Percentiles rank a stretch among this genome's conserved stretches.
Conservation (phyloP, 2,888 invertebrate species). For the Drosophila helvetica region DNA sequence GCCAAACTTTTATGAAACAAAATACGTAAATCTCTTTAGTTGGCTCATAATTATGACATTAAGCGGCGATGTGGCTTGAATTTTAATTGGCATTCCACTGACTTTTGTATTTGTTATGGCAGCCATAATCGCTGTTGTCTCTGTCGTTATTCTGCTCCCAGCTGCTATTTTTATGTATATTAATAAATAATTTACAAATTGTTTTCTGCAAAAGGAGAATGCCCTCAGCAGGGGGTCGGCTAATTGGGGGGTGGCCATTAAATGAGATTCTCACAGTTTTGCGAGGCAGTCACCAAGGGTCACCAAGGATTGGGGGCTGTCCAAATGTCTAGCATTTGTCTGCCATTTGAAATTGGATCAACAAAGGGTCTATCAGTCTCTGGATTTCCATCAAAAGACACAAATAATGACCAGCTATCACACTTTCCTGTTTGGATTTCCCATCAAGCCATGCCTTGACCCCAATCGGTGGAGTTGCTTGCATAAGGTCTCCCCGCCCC, state of each 20-base stretch:
- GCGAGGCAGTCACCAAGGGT: too few relatives aligned
- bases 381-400: too few relatives aligned
- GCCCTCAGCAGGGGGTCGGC: constrained; percentile 1
- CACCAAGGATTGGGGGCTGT: too few relatives aligned
- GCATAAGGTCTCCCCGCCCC: constrained; percentile 14
- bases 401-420: too few relatives aligned
- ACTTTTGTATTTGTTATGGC: constrained; percentile 53
- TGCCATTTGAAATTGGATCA: too few relatives aligned
- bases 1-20: constrained; percentile 62
- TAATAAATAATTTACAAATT: constrained; percentile 70
- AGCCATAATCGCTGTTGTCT: background rate
- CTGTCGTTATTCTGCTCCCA: constrained; percentile 37
- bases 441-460: constrained; percentile 25
- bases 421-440: background rate
- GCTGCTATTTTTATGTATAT: constrained; percentile 61
- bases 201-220: constrained; percentile 2
- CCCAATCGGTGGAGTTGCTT: constrained; percentile 37
- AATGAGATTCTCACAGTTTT: too few relatives aligned
- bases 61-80: constrained; percentile 74
- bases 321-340: too few relatives aligned
- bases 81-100: constrained; percentile 70
- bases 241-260: constrained; percentile 53
- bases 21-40: constrained; percentile 80
- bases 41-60: constrained; percentile 80
- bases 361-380: background rate